Evolutionary conservation across 2,888 invertebrate species (phyloP), one percentile per base, ranked within the genome.

Genomic region (Elysia crispata): DNA sequence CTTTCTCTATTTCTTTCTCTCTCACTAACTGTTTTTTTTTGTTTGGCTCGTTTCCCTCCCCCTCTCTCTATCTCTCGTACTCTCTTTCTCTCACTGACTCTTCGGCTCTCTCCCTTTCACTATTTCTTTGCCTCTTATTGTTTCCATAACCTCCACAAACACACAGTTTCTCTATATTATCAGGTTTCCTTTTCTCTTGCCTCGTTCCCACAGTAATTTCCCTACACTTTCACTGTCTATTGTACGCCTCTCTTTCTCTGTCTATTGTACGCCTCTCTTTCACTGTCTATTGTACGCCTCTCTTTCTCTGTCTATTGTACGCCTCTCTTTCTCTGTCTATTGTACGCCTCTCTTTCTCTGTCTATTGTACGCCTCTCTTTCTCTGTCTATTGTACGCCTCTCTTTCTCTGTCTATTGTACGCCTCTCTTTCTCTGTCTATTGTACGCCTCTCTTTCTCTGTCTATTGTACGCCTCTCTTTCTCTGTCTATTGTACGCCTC

Each of bases 381-480:
- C 30, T 33, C 64, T 5, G 20, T 41, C 0, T 76, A 41, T 5
- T 60, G 23, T 20, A 41, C 77, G 28, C 15, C 72, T 28, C 11
- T 25, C 20, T 50, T 50, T 15, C 50, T 50, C 33, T 50, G 25
- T n/a, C 13, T 13, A 18, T 50, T 50, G 15, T 41, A 25, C 11
- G 3, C 62, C 62, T n/a, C n/a, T n/a, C n/a, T n/a, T n/a, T n/a
- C n/a, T n/a, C n/a, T n/a, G n/a, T n/a, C n/a, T n/a, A n/a, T n/a
- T n/a, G n/a, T n/a, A n/a, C n/a, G n/a, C n/a, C 67, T 81, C 76
- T 82, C 64, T 67, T 66, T 77, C 79, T 81, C 76, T 41, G 41
- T 76, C 76, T 74, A n/a, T 73, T 64, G 66, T 73, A 72, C 80
- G n/a, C n/a, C 5, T 41, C 28, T 41, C 54, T 54, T 23, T 28